Base-by-base conservation (phyloP, 1,140 invertebrate genomes). In the Liolophura sinensis region DNA sequence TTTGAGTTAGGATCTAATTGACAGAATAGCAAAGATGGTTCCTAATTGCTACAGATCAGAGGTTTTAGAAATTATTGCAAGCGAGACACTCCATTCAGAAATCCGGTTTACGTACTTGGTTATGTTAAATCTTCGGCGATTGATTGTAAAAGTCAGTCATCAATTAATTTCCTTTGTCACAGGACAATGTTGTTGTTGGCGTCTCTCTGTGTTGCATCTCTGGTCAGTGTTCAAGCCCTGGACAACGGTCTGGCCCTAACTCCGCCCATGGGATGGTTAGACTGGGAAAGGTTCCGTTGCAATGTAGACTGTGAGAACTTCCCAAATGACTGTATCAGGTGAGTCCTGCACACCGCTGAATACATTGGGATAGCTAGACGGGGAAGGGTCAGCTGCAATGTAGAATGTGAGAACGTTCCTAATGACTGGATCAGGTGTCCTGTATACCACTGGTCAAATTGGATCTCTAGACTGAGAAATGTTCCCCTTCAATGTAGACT, bases 231-330 rank as follows among this genome's bases (percentile, higher is more conserved):
- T 25, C n/a, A 22, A 49, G 52, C 66, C 46, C 70, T 85, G 27
- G 75, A 85, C 68, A 85, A 85, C 73, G 83, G 83, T 16, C 68
- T 85, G 49, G 82, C 80, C 24, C 56, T 71, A 48, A 82, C 78
- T n/a, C 84, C 84, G 40, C 82, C 83, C 4, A 84, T 84, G 83
- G 84, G 84, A 22, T 85, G 84, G 84, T 66, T 84, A 70, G 78
- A 79, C 46, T 84, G 82, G 81, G 75, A 85, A 72, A 52, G 83
- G 60, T 84, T 82, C 63, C 64, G 82, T 50, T 85, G 84, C 64
- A 75, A 73, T 22, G 75, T 75, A 27, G 79, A 85, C 64, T 85
- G 83, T 68, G 62, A 69, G n/a, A 75, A 74, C 55, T 76, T 81
- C 68, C 82, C 83, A 16, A 76, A 84, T 57, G 77, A 79, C 57